Evolutionary conservation across 2,113 vertebrate species (phyloP), one percentile per base, ranked within the genome.

Genomic region (Ailuropoda melanoleuca): DNA sequence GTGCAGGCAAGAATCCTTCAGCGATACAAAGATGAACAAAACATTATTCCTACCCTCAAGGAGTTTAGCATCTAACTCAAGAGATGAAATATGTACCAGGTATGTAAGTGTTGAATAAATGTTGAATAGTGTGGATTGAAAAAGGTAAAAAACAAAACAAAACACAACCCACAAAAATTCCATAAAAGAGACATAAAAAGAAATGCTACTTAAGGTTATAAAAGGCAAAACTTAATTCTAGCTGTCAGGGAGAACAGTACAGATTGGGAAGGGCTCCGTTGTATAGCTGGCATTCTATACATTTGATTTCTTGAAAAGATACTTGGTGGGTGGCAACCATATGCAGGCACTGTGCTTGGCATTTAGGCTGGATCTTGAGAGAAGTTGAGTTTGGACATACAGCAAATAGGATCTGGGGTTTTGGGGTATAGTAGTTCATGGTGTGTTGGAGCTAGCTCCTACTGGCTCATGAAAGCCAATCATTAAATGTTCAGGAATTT

Each of bases 41-140:
- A 77, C 31, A 26, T 81, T 14, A 92, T 95, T 89, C 9, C 70
- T 89, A 53, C n/a, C 82, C 55, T 85, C 77, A 68, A 94, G 83
- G 48, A 95, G n/a, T 58, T 91, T 86, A 81, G 37, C 70, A 75
- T 84, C 74, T 93, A 92, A 34, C 82, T 75, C 34, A 19, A 88
- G 60, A 83, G 29, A 93, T 80, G 13, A 81, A 87, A 75, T 74
- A 96, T 34, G 19, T 74, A 34, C 56, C 46, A 88, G 53, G 34
- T 37, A 48, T 18, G 0, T 58, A 95, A 89, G 13, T 78, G 29
- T 48, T 93, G 74, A 70, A 68, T 87, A 77, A 77, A 23, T 88
- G 23, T 72, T 83, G 10, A 75, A 58, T 60, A 90, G 46, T 18
- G 14, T 48, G 78, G 75, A 66, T 56, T 4, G 43, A 50, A 82